Evolutionary conservation across 2,888 invertebrate genomes (phyloP).

Genomic region (Melolontha melolontha): DNA sequence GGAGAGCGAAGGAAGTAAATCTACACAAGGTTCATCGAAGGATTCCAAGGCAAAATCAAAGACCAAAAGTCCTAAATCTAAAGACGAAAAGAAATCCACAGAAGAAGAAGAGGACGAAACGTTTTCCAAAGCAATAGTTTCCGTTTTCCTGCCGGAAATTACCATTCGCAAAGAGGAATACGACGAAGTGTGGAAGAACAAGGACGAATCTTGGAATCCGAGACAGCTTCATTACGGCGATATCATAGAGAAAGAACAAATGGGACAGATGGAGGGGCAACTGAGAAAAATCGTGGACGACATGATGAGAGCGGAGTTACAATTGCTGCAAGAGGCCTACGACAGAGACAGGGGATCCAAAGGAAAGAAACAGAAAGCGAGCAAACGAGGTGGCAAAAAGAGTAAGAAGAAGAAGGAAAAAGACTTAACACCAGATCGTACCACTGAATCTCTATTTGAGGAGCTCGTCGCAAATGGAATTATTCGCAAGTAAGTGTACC

Average conservation of each 20-base stretch:
- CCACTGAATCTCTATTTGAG: conserved; percentile 90
- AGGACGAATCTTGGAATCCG: conserved; percentile 80
- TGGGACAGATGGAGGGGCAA: conserved; percentile 84
- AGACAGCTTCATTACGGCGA: conserved; percentile 83
- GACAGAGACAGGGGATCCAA: conserved; percentile 79
- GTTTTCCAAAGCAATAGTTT: conserved; percentile 76
- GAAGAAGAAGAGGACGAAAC: conserved; percentile 75
- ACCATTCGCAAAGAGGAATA: conserved; percentile 80
- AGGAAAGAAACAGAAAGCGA: conserved; percentile 84
- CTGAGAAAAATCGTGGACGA: conserved; percentile 86
- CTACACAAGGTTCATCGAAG: conserved; percentile 80
- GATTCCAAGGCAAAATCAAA: conserved; percentile 84
- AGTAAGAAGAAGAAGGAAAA: conserved; percentile 94
- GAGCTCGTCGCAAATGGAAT: conserved; percentile 93
- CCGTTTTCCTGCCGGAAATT: conserved; percentile 80
- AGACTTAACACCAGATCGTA: conserved; percentile 92
- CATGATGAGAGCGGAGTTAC: conserved; percentile 77
- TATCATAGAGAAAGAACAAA: conserved; percentile 87
- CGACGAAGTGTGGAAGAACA: conserved; percentile 86
- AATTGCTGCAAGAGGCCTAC: conserved; percentile 78
- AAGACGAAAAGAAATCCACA: conserved; percentile 62
- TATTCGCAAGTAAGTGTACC: conserved; percentile 73
- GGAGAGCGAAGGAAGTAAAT: conserved; percentile 84
- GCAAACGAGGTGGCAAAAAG: conserved; percentile 87
- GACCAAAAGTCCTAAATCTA: conserved; percentile 72